A percentile compares a stretch with the other conserved stretches of the same genome.
Evolutionary conservation across 2,888 invertebrate species (phyloP).

Genomic region (Drosophila kuntzei): DNA sequence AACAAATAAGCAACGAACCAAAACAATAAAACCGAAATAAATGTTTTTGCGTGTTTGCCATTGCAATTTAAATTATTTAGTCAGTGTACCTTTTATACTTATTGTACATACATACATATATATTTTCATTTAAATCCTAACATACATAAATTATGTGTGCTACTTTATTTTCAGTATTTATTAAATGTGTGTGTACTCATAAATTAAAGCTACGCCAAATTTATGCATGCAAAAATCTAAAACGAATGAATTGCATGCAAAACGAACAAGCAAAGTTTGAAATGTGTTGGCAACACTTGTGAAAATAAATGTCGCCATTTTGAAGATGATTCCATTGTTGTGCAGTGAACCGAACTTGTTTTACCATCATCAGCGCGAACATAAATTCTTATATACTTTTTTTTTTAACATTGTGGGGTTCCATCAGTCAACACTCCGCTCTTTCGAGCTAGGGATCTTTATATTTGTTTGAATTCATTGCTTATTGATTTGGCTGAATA

Average conservation of each 20-base stretch:
- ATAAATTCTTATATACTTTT: conserved; percentile 2
- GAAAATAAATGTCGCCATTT: not conserved
- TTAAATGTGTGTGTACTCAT: conserved; percentile 32
- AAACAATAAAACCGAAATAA: conserved; percentile 45
- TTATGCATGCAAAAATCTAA: conserved; percentile 47
- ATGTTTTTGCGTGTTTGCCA: conserved; percentile 71
- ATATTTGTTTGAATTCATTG: conserved; percentile 1
- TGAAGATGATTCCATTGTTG: not conserved
- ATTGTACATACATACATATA: conserved; percentile 54
- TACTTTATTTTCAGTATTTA: conserved; percentile 30
- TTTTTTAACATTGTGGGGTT: conserved; percentile 1
- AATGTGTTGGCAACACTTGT: conserved; percentile 9
- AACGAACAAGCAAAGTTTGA: not conserved
- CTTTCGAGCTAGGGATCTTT: not conserved
- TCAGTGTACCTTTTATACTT: conserved; percentile 59
- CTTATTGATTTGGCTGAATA: not conserved
- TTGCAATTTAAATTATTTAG: conserved; percentile 62
- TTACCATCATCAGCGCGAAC: conserved; percentile 2
- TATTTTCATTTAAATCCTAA: conserved; percentile 47
- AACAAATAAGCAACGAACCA: conserved; percentile 60
- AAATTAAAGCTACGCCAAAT: conserved; percentile 37
- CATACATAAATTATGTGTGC: conserved; percentile 36
- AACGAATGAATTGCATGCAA: conserved; percentile 24
- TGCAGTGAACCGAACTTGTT: conserved; percentile 6
- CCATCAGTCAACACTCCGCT: not conserved